Percentiles rank a stretch among this genome's conserved stretches.
Conservation (phyloP, 1,140 invertebrate genomes). For the Rhagoletis pomonella region DNA sequence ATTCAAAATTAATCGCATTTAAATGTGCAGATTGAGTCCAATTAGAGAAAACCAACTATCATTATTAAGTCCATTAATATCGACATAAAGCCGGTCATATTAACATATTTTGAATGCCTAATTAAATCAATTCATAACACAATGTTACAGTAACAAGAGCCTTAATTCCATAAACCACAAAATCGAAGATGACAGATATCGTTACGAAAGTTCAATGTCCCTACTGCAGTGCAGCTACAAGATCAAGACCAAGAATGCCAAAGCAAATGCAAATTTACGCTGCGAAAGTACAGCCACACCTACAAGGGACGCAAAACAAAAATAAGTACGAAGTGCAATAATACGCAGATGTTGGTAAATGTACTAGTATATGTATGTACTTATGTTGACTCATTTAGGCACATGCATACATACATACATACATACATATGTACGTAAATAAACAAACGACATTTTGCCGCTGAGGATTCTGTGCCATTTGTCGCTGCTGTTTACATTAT, state of each 20-base stretch:
- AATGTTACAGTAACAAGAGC: no score
- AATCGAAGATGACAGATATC: not conserved
- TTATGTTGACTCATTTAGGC: no score
- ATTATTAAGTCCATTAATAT: no score
- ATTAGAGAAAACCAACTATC: no score
- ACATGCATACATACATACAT: not conserved
- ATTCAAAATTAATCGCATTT: no score
- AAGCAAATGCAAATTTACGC: conserved; percentile 21
- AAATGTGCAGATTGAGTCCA: no score
- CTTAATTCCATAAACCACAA: not conserved
- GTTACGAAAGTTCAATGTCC: conserved; percentile 4
- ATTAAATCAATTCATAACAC: no score
- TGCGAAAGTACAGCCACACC: not conserved
- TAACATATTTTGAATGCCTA: no score
- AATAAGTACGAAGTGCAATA: no score
- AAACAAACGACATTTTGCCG: not conserved
- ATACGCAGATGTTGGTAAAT: not conserved
- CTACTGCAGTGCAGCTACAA: not conserved
- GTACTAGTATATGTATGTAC: not conserved
- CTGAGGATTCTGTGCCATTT: not conserved
- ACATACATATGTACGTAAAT: not conserved
- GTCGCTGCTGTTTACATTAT: not conserved
- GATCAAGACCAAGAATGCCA: conserved; percentile 7
- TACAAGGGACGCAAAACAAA: not conserved
- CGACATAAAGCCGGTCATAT: no score